Conservation (phyloP, 2,888 invertebrate species). For the Frankliniella intonsa region DNA sequence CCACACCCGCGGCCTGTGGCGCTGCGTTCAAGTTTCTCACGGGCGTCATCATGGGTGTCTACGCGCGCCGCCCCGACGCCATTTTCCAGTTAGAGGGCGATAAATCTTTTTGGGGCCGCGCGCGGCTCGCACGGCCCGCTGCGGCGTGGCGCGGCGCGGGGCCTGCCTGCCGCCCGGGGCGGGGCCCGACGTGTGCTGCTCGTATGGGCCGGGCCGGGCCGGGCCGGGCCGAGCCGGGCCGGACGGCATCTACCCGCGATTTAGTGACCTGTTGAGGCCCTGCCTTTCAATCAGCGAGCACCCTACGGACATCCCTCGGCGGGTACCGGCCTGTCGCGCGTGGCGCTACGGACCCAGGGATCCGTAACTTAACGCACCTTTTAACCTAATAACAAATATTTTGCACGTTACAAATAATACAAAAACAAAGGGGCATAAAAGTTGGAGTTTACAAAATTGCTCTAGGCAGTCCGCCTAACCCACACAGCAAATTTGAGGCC, state of each 20-base stretch:
- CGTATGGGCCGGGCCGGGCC: not conserved
- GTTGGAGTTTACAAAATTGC: too few species aligned
- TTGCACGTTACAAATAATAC: too few species aligned
- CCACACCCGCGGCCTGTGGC: not conserved
- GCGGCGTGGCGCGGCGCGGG: not conserved
- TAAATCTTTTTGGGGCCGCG: slow-evolving; percentile 32
- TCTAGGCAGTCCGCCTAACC: too few species aligned
- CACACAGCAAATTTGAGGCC: too few species aligned
- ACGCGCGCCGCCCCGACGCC: not conserved
- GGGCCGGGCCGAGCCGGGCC: not conserved
- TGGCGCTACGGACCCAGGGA: too few species aligned
- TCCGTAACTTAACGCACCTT: too few species aligned
- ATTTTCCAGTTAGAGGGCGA: slow-evolving; percentile 36
- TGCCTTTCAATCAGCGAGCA: too few species aligned
- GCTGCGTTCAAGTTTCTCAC: slow-evolving; percentile 18
- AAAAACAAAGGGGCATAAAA: too few species aligned
- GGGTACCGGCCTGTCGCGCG: too few species aligned
- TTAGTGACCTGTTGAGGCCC: slow-evolving; percentile 21
- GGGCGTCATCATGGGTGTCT: not conserved
- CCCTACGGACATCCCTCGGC: too few species aligned
- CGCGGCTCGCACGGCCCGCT: not conserved
- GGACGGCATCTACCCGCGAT: slow-evolving; percentile 20
- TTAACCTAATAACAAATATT: too few species aligned
- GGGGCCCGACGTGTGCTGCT: not conserved
- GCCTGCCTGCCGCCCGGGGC: not conserved